Percentiles rank a stretch among this genome's conserved stretches.
These are phyloP conservation scores for Drosophila pseudoobscura DNA, from an alignment of 1,140 invertebrate species.

Conservation along the genomic window DNA sequence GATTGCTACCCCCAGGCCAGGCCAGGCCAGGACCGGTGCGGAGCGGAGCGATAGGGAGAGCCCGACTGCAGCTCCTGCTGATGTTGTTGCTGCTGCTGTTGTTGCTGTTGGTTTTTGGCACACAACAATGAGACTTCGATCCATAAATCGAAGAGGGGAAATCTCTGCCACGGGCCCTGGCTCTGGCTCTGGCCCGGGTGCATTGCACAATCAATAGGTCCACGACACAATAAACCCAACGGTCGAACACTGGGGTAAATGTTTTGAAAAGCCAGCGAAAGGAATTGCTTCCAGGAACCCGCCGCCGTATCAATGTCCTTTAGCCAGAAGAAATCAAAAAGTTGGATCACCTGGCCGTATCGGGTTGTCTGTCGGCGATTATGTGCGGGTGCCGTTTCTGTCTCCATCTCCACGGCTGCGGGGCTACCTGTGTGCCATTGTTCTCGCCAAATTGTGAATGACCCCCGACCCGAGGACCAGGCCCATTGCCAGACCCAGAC, in stretches of 20 bases:
- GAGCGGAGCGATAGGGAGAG: not conserved
- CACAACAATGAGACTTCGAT: slow-evolving; percentile 40
- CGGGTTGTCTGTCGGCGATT: slow-evolving; percentile 52
- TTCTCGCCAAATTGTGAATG: slow-evolving; percentile 68
- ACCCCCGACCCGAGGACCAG: slow-evolving; percentile 34
- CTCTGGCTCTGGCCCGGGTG: slow-evolving; percentile 50
- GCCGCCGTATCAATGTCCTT: slow-evolving; percentile 70
- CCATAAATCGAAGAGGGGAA: slow-evolving; percentile 56
- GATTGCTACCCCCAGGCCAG: slow-evolving; percentile 54
- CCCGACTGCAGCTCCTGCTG: slow-evolving; percentile 35
- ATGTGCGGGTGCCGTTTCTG: slow-evolving; percentile 68
- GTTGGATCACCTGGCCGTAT: slow-evolving; percentile 81
- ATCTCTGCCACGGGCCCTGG: slow-evolving; percentile 80
- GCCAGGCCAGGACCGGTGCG: slow-evolving; percentile 20
- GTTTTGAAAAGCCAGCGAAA: slow-evolving; percentile 83
- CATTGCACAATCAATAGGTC: slow-evolving; percentile 74
- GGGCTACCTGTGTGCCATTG: slow-evolving; percentile 71
- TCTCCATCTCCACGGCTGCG: not conserved
- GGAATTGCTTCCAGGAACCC: slow-evolving; percentile 83
- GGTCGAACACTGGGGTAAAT: slow-evolving; percentile 78
- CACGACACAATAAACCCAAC: slow-evolving; percentile 16
- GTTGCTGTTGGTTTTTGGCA: slow-evolving; percentile 36
- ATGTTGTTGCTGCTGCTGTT: slow-evolving; percentile 16
- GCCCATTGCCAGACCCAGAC: slow-evolving; percentile 16
- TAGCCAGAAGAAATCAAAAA: slow-evolving; percentile 82